Conservation (phyloP, 2,888 invertebrate species). For the Rhopalosiphum nymphaeae region DNA sequence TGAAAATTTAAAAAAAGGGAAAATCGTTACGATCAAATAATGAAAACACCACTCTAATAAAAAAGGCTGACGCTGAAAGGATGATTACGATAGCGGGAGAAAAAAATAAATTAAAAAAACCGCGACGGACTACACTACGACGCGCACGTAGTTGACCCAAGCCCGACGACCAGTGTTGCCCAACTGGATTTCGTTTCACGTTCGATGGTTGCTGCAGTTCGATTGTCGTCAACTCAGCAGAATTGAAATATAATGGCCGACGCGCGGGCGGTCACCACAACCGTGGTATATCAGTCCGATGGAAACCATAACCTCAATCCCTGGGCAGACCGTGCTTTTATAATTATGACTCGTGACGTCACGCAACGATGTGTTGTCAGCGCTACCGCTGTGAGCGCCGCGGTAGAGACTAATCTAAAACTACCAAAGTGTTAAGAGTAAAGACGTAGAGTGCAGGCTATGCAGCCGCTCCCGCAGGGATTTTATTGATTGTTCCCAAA, state of each 20-base stretch:
- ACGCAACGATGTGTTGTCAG: background rate
- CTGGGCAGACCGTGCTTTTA: background rate
- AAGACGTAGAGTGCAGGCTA: background rate
- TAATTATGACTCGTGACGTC: background rate
- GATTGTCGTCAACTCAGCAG: constrained; percentile 4
- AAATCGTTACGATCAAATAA: background rate
- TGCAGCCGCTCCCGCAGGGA: background rate
- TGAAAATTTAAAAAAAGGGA: background rate
- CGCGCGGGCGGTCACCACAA: constrained; percentile 18
- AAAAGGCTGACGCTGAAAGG: constrained; percentile 60
- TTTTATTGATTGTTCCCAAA: constrained; percentile 57
- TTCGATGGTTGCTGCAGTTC: constrained; percentile 38
- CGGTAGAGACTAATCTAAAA: background rate
- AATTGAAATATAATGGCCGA: constrained; percentile 39
- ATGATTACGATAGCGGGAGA: constrained; percentile 67
- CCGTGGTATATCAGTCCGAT: background rate
- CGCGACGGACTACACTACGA: constrained; percentile 68
- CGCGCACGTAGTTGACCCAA: constrained; percentile 42
- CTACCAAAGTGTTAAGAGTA: background rate
- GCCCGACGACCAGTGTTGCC: constrained; percentile 63
- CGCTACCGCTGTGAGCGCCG: background rate
- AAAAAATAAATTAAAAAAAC: constrained; percentile 69
- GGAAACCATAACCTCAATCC: constrained; percentile 43
- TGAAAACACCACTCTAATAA: background rate
- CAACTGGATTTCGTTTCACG: constrained; percentile 33